These are phyloP conservation scores for Venturia canescens DNA, from an alignment of 1,140 invertebrate species.

Conservation along the genomic window DNA sequence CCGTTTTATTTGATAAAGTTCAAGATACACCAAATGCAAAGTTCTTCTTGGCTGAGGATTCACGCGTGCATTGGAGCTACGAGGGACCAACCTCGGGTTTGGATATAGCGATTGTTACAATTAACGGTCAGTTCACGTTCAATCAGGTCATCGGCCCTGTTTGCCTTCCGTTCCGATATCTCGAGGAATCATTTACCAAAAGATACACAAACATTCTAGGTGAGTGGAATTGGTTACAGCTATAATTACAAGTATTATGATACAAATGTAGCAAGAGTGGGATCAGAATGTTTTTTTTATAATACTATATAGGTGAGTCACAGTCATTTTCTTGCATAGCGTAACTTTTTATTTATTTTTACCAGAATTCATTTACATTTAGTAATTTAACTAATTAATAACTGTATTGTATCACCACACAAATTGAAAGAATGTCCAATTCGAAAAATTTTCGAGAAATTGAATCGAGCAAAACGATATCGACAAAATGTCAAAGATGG, in stretches of 20 bases:
- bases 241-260: background rate
- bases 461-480: too few species aligned
- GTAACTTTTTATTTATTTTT: too few species aligned
- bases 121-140: slow-evolving; percentile 76
- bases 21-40: slow-evolving; percentile 68
- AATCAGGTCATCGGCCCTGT: slow-evolving; percentile 79
- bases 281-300: too few species aligned
- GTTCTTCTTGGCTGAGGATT: slow-evolving; percentile 60
- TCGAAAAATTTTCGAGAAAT: too few species aligned
- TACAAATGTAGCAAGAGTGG: background rate
- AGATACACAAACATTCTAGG: slow-evolving; percentile 77
- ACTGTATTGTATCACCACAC: too few species aligned
- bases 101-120: slow-evolving; percentile 81
- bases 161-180: slow-evolving; percentile 82
- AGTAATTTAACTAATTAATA: too few species aligned
- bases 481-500: too few species aligned
- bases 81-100: slow-evolving; percentile 69
- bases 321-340: too few species aligned
- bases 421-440: too few species aligned
- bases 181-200: slow-evolving; percentile 74
- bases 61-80: slow-evolving; percentile 73
- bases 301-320: too few species aligned
- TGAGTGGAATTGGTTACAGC: slow-evolving; percentile 61
- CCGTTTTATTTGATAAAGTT: background rate
- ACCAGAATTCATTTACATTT: too few species aligned